phyloP scores from a whole-genome alignment of 2,797 vertebrate species.

The Sylvia borin region DNA sequence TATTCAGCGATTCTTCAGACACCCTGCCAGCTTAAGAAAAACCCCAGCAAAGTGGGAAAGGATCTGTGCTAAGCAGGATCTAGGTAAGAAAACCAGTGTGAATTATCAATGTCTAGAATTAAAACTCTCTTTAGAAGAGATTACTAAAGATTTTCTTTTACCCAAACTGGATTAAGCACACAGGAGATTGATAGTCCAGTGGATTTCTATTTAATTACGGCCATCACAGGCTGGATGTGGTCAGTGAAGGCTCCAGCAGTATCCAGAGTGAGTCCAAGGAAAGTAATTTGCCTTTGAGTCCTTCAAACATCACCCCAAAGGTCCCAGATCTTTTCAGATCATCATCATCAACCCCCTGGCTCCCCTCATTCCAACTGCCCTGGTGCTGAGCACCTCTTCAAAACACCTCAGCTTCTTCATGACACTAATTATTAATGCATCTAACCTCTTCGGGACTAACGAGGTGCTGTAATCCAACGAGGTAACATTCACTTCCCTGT shows the following conservation, averaged over 20 bases:
- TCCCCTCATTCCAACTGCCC: background rate
- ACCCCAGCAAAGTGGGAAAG: background rate
- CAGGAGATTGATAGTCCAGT: background rate
- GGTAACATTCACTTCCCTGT: rapidly evolving
- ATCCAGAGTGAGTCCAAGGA: background rate
- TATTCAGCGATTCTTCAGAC: background rate
- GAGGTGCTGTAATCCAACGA: background rate
- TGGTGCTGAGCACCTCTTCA: background rate
- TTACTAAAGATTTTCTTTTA: background rate
- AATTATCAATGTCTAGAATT: background rate
- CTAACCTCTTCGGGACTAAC: background rate
- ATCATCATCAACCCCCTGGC: rapidly evolving
- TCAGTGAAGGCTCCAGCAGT: background rate
- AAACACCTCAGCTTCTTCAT: background rate
- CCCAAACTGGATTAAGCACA: background rate
- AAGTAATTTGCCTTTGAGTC: background rate
- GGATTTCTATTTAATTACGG: background rate
- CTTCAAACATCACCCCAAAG: background rate
- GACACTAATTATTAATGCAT: background rate
- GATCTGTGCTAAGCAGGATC: background rate
- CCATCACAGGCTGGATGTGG: background rate
- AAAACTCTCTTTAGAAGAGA: background rate
- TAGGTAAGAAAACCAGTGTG: background rate
- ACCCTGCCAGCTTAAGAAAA: background rate
- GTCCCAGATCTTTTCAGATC: background rate